Conservation (phyloP, 2,888 invertebrate genomes). For the Cyrtodaria siliqua region DNA sequence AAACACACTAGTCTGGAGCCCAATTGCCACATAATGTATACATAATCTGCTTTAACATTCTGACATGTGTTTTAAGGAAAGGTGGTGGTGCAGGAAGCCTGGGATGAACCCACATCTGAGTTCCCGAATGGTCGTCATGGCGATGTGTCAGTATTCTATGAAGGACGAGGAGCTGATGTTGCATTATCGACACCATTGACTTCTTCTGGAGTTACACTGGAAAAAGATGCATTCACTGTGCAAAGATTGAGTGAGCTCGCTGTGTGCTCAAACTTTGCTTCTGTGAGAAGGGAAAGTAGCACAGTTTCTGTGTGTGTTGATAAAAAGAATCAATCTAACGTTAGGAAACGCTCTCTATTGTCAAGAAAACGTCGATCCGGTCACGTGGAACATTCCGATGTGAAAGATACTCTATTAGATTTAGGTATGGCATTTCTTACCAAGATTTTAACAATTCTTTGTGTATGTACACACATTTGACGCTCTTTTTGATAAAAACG, state of each 20-base stretch:
- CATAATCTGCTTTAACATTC: no score
- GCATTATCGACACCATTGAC: conserved; percentile 40
- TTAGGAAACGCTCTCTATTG: conserved; percentile 51
- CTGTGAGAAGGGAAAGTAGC: conserved; percentile 10
- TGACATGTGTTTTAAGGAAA: conserved; percentile 66
- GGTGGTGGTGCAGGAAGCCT: conserved; percentile 60
- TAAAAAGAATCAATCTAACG: conserved; percentile 17
- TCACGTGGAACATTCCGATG: conserved; percentile 50
- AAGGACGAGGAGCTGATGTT: conserved; percentile 64
- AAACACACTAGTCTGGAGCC: no score
- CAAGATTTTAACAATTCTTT: no score
- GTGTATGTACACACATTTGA: no score
- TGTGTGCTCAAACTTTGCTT: conserved; percentile 60
- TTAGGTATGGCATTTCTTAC: no score
- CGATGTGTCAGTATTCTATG: conserved; percentile 59
- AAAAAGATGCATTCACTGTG: conserved; percentile 9
- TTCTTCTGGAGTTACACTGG: conserved; percentile 1
- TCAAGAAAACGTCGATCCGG: conserved; percentile 58
- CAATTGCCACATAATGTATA: no score
- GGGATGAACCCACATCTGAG: conserved; percentile 66
- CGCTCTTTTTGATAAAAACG: no score
- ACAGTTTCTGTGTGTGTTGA: conserved; percentile 32
- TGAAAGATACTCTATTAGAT: conserved; percentile 28
- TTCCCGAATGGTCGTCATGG: conserved; percentile 61
- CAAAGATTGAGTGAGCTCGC: conserved; percentile 60